These are phyloP conservation scores for Lycocerus yunnanus DNA, from an alignment of 2,888 invertebrate species.

Conservation along the genomic window DNA sequence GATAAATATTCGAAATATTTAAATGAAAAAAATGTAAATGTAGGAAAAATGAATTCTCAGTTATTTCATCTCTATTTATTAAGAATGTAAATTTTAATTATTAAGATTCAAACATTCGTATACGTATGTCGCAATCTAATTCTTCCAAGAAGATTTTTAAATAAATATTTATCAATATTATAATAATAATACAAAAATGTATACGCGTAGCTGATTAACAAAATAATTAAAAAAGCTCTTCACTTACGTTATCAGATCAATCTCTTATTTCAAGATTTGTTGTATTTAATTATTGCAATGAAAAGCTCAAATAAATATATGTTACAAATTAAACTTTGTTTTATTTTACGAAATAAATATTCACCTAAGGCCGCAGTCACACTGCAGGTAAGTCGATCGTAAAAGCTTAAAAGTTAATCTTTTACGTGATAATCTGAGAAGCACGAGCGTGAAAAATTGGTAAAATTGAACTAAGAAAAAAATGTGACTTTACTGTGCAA, in stretches of 20 bases:
- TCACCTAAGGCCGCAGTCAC: neutral
- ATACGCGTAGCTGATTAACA: conserved; percentile 71
- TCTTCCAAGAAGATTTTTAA: conserved; percentile 61
- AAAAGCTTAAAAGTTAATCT: neutral
- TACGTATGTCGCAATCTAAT: conserved; percentile 73
- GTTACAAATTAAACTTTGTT: conserved; percentile 67
- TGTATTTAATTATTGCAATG: conserved; percentile 80
- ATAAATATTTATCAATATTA: conserved; percentile 59
- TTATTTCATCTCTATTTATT: conserved; percentile 41
- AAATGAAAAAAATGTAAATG: conserved; percentile 44
- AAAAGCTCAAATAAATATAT: conserved; percentile 87
- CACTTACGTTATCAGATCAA: conserved; percentile 76
- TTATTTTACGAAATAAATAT: neutral
- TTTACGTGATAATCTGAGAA: too few relatives aligned
- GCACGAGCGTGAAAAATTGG: too few relatives aligned
- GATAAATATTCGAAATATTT: conserved; percentile 25
- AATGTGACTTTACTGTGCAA: too few relatives aligned
- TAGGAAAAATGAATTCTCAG: conserved; percentile 39
- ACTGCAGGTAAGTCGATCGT: too few relatives aligned
- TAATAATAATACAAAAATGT: conserved; percentile 72
- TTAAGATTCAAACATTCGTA: conserved; percentile 65
- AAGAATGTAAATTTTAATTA: conserved; percentile 37
- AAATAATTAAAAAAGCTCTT: conserved; percentile 62
- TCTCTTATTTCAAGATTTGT: conserved; percentile 82
- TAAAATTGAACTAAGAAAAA: too few relatives aligned